Percentiles rank a stretch among this genome's conserved stretches.
These are phyloP conservation scores for Sternotherus odoratus DNA, from an alignment of 2,797 vertebrate genomes.

Conservation along the genomic window DNA sequence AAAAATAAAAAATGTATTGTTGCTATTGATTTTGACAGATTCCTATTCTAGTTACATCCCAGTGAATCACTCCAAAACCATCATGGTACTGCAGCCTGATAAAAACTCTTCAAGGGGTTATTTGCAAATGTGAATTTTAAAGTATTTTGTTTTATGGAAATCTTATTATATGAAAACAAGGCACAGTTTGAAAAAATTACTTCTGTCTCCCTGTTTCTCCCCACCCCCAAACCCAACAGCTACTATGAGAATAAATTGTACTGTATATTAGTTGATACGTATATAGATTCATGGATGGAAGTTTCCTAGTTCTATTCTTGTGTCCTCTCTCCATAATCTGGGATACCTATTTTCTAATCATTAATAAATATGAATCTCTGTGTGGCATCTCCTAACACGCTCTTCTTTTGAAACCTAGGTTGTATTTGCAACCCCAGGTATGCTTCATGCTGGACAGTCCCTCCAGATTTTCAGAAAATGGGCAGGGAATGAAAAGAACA, in stretches of 20 bases:
- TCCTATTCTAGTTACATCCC: background rate
- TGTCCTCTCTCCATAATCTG: background rate
- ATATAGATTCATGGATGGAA: background rate
- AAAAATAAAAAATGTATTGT: fast-evolving
- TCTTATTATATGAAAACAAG: background rate
- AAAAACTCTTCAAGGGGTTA: background rate
- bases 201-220: background rate
- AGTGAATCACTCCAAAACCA: background rate
- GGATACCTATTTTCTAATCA: background rate
- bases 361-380: background rate
- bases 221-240: background rate
- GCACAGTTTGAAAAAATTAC: background rate
- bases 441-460: slow-evolving; percentile 98
- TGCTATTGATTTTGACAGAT: background rate
- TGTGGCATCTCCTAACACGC: background rate
- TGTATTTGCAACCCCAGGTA: slow-evolving; percentile 97
- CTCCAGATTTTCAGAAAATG: slow-evolving; percentile 98
- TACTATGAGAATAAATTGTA: fast-evolving
- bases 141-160: background rate
- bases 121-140: fast-evolving
- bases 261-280: fast-evolving
- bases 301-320: background rate
- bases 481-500: slow-evolving; percentile 98
- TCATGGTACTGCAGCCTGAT: background rate
- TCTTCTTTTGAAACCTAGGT: slow-evolving; percentile 82